Evolutionary conservation across 2,888 invertebrate species (phyloP), one percentile per base, ranked within the genome.

Genomic region (Synanthedon andrenaeformis): DNA sequence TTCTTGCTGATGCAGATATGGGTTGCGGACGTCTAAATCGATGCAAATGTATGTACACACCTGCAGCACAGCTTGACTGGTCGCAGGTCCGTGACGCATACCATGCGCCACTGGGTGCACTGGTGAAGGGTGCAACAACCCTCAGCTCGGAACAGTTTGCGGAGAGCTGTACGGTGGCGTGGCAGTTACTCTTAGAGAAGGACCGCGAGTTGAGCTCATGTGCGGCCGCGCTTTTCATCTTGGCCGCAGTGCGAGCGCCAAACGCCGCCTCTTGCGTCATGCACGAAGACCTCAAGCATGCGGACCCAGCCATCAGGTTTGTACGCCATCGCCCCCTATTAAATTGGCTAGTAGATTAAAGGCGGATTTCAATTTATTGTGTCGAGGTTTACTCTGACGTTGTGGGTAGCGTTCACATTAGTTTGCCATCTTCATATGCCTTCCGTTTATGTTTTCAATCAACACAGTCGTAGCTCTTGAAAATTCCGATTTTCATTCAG

Each of bases 101-200:
- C 67, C 98, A 99, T 74, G 92, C 94, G 17, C 95, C 97, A 0
- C 84, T 98, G 51, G 94, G 96, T 0, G 91, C 93, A 0, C 82
- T 98, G 53, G 90, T 97, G 8, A 98, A 98, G 83, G 95, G 96
- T 0, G 96, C 96, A 0, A 94, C 95, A 0, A 93, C 97, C 3
- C 89, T 99, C 74, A 89, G 92, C 2, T 97, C 97, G 69, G 97
- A 96, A 51, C 89, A 95, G 64, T 96, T 97, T 66, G 89, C 92
- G 3, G 96, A 97, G 64, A 92, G 97, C 42, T 90, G 98, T 57
- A 95, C 96, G 0, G 94, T 97, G 0, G 96, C 97, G 0, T 99
- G 99, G 99, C 96, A 98, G 69, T 88, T 99, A 14, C 87, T 99
- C 4, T 79, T 99, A 49, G 98, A 99, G 72, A 91, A 92, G n/a